These are phyloP conservation scores for Flabesymbios commensalis DNA, from an alignment of 2,888 invertebrate genomes.

Conservation along the genomic window DNA sequence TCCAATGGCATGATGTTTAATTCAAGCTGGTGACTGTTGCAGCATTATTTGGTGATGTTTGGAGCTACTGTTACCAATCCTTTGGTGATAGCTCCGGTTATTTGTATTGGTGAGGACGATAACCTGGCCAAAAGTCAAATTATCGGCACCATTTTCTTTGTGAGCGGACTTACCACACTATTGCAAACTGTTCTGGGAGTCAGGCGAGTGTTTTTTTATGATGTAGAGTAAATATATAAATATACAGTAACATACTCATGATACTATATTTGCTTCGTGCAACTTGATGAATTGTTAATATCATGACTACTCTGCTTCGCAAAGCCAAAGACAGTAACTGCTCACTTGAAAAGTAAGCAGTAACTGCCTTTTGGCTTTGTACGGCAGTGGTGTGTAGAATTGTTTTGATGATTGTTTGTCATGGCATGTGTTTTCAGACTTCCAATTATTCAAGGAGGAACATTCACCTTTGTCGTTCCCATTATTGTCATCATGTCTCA, in stretches of 20 bases:
- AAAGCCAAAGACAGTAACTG: too few relatives aligned
- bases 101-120: conserved; percentile 25
- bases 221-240: too few relatives aligned
- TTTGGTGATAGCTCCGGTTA: not conserved
- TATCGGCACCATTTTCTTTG: conserved; percentile 2
- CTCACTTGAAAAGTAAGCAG: too few relatives aligned
- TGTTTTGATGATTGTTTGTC: too few relatives aligned
- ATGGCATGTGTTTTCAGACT: conserved; percentile 1
- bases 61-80: not conserved
- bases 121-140: conserved; percentile 29
- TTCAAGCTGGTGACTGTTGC: too few relatives aligned
- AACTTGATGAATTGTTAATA: too few relatives aligned
- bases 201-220: conserved; percentile 42
- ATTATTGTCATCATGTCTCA: conserved; percentile 43
- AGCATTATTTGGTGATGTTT: conserved; percentile 6
- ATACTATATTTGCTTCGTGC: too few relatives aligned
- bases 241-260: too few relatives aligned
- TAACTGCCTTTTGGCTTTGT: too few relatives aligned
- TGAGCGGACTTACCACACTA: not conserved
- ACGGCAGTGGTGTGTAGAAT: too few relatives aligned
- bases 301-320: too few relatives aligned
- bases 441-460: conserved; percentile 50
- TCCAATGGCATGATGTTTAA: too few relatives aligned
- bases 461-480: conserved; percentile 51
- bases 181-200: conserved; percentile 16